phyloP scores from a whole-genome alignment of 1,140 invertebrate species.

The Oedothorax gibbosus region DNA sequence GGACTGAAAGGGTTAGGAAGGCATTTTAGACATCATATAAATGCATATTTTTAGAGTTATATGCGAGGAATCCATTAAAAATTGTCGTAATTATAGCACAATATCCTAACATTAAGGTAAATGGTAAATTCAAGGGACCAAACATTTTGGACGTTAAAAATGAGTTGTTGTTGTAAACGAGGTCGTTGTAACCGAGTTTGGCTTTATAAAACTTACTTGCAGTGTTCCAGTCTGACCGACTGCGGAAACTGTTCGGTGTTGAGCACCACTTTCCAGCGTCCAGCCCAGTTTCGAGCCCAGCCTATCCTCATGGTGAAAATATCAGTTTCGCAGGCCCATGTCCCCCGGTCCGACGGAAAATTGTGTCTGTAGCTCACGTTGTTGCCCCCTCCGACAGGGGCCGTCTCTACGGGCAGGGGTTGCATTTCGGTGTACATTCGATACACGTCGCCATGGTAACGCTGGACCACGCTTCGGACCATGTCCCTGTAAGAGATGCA shows the following conservation, averaged over 20 bases:
- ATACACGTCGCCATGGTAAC: slow-evolving; percentile 39
- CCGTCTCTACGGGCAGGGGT: background rate
- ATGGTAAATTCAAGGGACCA: too few relatives aligned
- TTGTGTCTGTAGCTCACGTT: slow-evolving; percentile 48
- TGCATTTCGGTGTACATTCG: slow-evolving; percentile 58
- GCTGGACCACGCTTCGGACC: slow-evolving; percentile 29
- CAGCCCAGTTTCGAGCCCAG: slow-evolving; percentile 64
- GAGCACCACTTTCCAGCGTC: slow-evolving; percentile 64
- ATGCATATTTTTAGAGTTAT: too few relatives aligned
- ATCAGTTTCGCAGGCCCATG: slow-evolving; percentile 55
- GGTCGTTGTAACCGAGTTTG: background rate
- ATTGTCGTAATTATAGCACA: too few relatives aligned
- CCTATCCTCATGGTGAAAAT: slow-evolving; percentile 65
- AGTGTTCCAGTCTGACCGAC: slow-evolving; percentile 67
- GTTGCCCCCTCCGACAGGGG: background rate
- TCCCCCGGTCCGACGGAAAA: slow-evolving; percentile 45
- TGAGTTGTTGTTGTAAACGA: background rate
- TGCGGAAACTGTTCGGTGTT: slow-evolving; percentile 64
- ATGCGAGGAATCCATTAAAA: too few relatives aligned
- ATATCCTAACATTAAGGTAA: too few relatives aligned
- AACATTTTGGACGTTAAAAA: background rate
- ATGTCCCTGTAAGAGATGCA: slow-evolving; percentile 41
- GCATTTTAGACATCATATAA: too few relatives aligned
- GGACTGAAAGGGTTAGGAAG: too few relatives aligned
- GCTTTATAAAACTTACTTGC: slow-evolving; percentile 66